Base-by-base conservation (phyloP, 2,888 invertebrate species). In the Melieria omissa region DNA sequence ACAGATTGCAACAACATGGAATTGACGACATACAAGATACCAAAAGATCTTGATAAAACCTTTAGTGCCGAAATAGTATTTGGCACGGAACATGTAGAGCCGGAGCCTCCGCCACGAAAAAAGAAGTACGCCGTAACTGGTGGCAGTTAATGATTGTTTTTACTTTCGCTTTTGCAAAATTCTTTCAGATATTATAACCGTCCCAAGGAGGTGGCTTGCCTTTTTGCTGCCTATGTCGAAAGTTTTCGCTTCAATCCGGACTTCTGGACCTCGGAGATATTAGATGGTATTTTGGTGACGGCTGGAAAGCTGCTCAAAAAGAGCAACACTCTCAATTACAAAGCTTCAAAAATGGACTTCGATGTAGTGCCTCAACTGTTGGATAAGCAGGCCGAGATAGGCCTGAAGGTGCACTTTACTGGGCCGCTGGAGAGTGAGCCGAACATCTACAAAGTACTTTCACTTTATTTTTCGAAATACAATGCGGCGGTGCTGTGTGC, bases 211-310 rank as follows among this genome's bases (percentile, higher is more conserved):
- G 75, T 86, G 1, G 86, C 85, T 4, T 79, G 81, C 14, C 72
- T 86, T 4, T 84, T 80, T 61, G 44, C 80, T 5, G 86, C 86
- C 4, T 86, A 81, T 66, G 81, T 84, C 6, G 82, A 85, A 62
- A 80, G 82, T 8, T 86, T 84, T 60, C 77, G 79, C 1, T 74
- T 81, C 64, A 85, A 83, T 72, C 81, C 84, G 0, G 82, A 84
- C 68, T 82, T 82, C 74, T 86, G 86, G 86, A 82, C 77, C 0
- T 78, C 77, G 0, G 75, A 75, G 12, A 82, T 80, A 6, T 79
- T 86, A 75, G 83, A 86, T 57, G 72, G 77, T 0, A 83, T 86
- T 9, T 68, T 86, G 0, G 73, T 77, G 9, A 77, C 79, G 2
- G 86, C 80, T 5, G 73, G 79, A 4, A 80, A 77, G 12, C 72